phyloP scores from a whole-genome alignment of 2,888 invertebrate genomes.

The Andrena praecox region DNA sequence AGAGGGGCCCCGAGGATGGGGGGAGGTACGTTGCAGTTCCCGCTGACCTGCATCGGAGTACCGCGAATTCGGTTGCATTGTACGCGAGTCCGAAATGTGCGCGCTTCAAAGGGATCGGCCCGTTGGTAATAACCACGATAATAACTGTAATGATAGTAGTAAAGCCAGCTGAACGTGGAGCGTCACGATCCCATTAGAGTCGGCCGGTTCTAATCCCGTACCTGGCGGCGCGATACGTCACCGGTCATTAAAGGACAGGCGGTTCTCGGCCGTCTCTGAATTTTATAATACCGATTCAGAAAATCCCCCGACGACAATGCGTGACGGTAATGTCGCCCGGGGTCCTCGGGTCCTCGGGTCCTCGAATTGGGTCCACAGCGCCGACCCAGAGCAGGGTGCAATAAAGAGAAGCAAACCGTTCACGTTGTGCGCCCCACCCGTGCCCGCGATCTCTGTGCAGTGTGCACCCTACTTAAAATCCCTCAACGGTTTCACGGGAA shows the following conservation, averaged over 20 bases:
- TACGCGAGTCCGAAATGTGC: not conserved
- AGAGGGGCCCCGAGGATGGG: not conserved
- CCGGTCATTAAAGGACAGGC: conserved; percentile 62
- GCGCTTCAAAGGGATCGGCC: not conserved
- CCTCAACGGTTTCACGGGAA: conserved; percentile 54
- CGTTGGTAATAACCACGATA: conserved; percentile 11
- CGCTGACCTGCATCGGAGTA: conserved; percentile 6
- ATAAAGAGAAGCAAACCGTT: conserved; percentile 44
- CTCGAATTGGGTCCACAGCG: conserved; percentile 35
- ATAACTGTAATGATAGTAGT: conserved; percentile 6
- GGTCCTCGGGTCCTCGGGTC: conserved; percentile 27
- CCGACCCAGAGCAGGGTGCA: conserved; percentile 38
- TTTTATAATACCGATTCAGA: conserved; percentile 63
- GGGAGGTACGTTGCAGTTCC: not conserved
- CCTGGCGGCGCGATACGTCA: conserved; percentile 64
- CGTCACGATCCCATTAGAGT: conserved; percentile 21
- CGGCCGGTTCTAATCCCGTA: conserved; percentile 39
- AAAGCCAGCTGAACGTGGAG: not conserved
- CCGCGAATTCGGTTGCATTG: not conserved
- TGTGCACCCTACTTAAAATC: conserved; percentile 59
- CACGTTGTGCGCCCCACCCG: conserved; percentile 11
- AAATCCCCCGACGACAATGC: conserved; percentile 48
- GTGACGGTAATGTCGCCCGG: conserved; percentile 13
- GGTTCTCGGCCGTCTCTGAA: conserved; percentile 52
- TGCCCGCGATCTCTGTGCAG: conserved; percentile 19